Percentiles rank a stretch among this genome's conserved stretches.
These are phyloP conservation scores for Lepidurus packardi DNA, from an alignment of 1,140 invertebrate species.

Conservation along the genomic window DNA sequence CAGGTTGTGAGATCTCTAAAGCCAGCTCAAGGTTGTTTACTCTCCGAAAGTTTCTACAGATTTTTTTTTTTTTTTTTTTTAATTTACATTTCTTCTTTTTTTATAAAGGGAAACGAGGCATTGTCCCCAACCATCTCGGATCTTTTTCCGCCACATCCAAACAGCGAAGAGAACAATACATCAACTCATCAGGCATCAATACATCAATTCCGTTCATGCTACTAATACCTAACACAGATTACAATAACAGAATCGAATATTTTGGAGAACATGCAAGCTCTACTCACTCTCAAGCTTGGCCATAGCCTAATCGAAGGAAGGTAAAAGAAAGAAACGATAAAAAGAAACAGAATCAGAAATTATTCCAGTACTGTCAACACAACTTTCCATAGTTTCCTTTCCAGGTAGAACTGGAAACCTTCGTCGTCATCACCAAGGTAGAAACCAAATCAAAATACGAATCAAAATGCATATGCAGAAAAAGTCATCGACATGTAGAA, in stretches of 20 bases:
- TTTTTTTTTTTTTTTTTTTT: too few relatives aligned
- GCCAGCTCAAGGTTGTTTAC: too few relatives aligned
- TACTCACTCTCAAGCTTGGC: conserved; percentile 21
- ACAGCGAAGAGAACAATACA: too few relatives aligned
- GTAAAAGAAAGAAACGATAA: conserved; percentile 13
- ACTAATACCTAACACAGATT: background rate
- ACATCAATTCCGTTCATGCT: background rate
- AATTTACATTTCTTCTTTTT: too few relatives aligned
- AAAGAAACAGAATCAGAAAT: background rate
- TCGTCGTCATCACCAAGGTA: background rate
- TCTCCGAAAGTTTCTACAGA: too few relatives aligned
- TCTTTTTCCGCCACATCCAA: too few relatives aligned
- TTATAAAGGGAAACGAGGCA: too few relatives aligned
- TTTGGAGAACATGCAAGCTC: conserved; percentile 16
- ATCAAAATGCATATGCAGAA: background rate
- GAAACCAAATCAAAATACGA: background rate
- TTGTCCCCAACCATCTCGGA: too few relatives aligned
- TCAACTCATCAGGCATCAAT: too few relatives aligned
- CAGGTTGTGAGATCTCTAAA: too few relatives aligned
- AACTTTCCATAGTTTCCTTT: background rate
- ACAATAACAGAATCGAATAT: background rate
- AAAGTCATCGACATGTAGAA: too few relatives aligned
- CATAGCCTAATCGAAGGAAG: conserved; percentile 19
- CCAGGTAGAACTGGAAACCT: too few relatives aligned
- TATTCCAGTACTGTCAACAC: background rate